Percentiles rank a stretch among this genome's conserved stretches.
phyloP scores from a whole-genome alignment of 2,113 vertebrate species.

The Leptobrachium ailaonicum region DNA sequence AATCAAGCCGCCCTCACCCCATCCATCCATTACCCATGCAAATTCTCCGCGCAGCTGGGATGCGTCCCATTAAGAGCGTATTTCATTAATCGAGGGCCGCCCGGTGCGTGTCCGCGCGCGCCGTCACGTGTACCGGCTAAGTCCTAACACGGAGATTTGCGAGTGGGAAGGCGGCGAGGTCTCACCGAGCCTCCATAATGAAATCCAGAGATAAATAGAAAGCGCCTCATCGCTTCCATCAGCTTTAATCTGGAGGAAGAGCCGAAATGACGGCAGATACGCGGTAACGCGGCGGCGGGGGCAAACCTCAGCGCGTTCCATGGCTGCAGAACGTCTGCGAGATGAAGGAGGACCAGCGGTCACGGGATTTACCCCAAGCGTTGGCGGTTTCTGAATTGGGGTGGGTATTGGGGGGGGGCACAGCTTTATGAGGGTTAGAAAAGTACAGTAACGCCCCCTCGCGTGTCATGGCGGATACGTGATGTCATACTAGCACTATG shows the following conservation, averaged over 20 bases:
- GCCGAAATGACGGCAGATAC: background rate
- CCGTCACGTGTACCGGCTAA: background rate
- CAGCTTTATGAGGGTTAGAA: no score
- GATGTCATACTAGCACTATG: no score
- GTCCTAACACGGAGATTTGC: background rate
- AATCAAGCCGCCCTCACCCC: background rate
- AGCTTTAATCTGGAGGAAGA: constrained; percentile 24
- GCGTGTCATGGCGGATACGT: no score
- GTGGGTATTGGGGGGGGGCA: no score
- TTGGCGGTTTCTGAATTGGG: no score
- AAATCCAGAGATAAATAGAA: background rate
- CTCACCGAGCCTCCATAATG: background rate
- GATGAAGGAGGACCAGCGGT: background rate
- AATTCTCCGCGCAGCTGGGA: constrained; percentile 24
- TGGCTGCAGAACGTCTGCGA: background rate
- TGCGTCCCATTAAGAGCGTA: constrained; percentile 1
- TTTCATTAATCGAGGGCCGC: constrained; percentile 16
- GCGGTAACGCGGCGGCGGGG: background rate
- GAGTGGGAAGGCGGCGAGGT: background rate
- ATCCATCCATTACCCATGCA: constrained; percentile 33
- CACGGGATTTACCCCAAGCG: no score
- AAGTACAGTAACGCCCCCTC: no score
- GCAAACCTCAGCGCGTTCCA: background rate
- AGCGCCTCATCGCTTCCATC: background rate
- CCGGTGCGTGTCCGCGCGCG: background rate